Evolutionary conservation across 2,888 invertebrate genomes (phyloP).

Genomic region (Perizoma affinitatum): DNA sequence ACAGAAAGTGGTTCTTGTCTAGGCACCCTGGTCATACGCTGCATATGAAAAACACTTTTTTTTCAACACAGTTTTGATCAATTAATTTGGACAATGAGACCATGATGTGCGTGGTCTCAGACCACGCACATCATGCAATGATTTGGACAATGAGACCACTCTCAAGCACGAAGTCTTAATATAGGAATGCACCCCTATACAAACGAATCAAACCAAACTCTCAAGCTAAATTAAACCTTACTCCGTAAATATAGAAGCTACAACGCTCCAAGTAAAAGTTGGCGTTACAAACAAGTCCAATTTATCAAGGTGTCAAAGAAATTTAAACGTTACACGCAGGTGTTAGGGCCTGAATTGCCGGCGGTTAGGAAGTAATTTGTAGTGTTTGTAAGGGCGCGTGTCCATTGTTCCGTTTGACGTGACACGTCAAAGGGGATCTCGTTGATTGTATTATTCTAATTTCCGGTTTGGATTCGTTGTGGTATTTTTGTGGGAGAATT

Average conservation of each 20-base stretch:
- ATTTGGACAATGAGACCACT: slow-evolving; percentile 41
- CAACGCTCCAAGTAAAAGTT: slow-evolving; percentile 21
- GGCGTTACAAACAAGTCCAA: slow-evolving; percentile 39
- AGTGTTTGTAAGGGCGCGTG: slow-evolving; percentile 54
- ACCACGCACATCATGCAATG: too few species aligned
- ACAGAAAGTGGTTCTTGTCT: too few species aligned
- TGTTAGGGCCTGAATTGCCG: slow-evolving; percentile 57
- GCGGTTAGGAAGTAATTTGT: slow-evolving; percentile 54
- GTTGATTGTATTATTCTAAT: slow-evolving; percentile 32
- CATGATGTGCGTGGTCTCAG: too few species aligned
- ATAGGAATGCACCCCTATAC: slow-evolving; percentile 50
- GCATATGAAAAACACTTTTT: slow-evolving; percentile 32
- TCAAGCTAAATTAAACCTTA: slow-evolving; percentile 12
- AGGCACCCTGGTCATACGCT: slow-evolving; percentile 21
- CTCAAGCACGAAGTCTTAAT: slow-evolving; percentile 35
- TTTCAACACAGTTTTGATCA: slow-evolving; percentile 66
- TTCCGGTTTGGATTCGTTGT: slow-evolving; percentile 21
- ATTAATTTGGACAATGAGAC: slow-evolving; percentile 51
- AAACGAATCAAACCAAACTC: slow-evolving; percentile 1
- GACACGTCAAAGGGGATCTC: slow-evolving; percentile 39
- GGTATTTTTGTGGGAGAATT: slow-evolving; percentile 2
- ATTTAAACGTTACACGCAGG: slow-evolving; percentile 57
- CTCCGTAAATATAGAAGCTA: slow-evolving; percentile 5
- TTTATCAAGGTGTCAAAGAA: slow-evolving; percentile 49
- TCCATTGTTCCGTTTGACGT: slow-evolving; percentile 45